phyloP scores from a whole-genome alignment of 2,797 vertebrate species.

The Picus viridis region DNA sequence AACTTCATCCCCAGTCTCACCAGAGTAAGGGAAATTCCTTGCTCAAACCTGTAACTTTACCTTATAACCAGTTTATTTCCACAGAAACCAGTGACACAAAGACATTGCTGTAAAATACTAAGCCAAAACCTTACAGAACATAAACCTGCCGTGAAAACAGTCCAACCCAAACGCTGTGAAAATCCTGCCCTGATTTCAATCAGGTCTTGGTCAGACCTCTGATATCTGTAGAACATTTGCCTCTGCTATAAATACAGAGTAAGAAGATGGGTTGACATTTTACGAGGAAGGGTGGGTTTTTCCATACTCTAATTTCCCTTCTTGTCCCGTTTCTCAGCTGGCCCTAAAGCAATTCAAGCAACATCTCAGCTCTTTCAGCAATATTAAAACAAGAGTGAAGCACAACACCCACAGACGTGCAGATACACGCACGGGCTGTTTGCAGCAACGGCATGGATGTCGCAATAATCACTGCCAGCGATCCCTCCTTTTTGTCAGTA shows the following conservation, averaged over 20 bases:
- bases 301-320: neutral
- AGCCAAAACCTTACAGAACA: neutral
- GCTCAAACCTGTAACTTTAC: neutral
- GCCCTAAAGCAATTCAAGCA: neutral
- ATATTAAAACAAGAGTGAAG: neutral
- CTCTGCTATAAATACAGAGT: neutral
- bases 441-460: neutral
- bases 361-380: neutral
- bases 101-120: neutral
- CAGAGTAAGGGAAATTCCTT: neutral
- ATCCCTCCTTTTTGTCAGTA: conserved; percentile 1
- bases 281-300: neutral
- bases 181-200: neutral
- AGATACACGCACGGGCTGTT: conserved; percentile 24
- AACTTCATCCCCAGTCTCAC: neutral
- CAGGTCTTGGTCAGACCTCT: neutral
- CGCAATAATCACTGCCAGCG: conserved; percentile 30
- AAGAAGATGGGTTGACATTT: neutral
- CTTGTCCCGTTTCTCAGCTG: neutral
- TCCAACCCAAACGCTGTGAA: neutral
- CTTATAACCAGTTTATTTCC: neutral
- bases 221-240: neutral
- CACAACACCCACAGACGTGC: neutral
- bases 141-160: neutral
- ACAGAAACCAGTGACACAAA: neutral